Base-by-base conservation (phyloP, 2,888 invertebrate species). In the Ernsta delagoae region DNA sequence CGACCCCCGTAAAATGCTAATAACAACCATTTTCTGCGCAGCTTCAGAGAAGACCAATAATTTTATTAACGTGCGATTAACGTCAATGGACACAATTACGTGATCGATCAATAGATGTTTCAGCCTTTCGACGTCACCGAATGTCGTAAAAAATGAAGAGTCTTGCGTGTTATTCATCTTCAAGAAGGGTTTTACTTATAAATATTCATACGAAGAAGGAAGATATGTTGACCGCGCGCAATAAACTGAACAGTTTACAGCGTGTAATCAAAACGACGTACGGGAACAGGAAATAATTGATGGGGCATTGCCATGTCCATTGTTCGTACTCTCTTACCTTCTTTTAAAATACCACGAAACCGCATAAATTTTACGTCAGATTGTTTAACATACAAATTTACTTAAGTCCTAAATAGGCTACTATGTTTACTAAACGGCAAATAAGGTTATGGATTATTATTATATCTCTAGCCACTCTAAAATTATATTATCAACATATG, bases 141-240 rank as follows among this genome's bases (percentile, higher is more conserved):
- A 24, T 12, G 11, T 59, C 56, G 43, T 63, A 57, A 63, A 61
- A 69, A 69, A 68, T 48, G 50, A 53, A 60, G 61, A 45, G 43
- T 63, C 59, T 63, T 43, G 69, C 63, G 53, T 59, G 63, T 63
- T 59, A 69, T 59, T 69, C 57, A 63, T 69, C 63, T 69, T 43
- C 53, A 63, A 63, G 62, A 63, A 69, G 59, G 69, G 57, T 59
- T 63, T 62, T 59, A 50, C 59, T 69, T 59, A 69, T 69, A 53
- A 69, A 69, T 69, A 69, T 69, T 69, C 63, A 69, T 69, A 36
- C 11, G 0, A 34, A 50, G 31, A 69, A 69, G 63, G 63, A 63
- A 63, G 63, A 59, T 68, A 62, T 48, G 9, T 50, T 63, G 68
- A 63, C 57, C 57, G 43, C 12, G 41, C 16, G 41, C 60, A 48